Base-by-base conservation (phyloP, 2,113 vertebrate genomes). In the Tetrax tetrax region DNA sequence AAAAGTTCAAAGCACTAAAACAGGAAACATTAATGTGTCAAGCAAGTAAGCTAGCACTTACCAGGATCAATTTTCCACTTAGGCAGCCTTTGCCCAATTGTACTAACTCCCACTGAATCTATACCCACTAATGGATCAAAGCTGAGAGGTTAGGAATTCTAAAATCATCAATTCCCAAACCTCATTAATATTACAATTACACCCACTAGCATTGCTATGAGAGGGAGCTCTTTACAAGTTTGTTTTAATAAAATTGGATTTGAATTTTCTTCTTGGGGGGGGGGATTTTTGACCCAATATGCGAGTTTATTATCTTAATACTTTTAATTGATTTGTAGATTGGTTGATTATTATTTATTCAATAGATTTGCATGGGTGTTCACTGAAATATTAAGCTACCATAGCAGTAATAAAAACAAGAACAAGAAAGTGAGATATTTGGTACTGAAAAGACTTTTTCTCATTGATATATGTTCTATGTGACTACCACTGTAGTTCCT, bases 31-130 rank as follows among this genome's bases (percentile, higher is more conserved):
- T 97, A 97, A 95, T 18, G 74, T 75, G 89, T 95, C 77, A 95
- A 97, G 93, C 74, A 93, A 94, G 96, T 89, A 81, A 91, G 92
- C 15, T 51, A 94, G 94, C 97, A 96, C 97, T 98, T 96, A 95
- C 91, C 35, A 85, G 90, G 97, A 98, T 98, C 98, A 97, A 98
- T 98, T 98, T 98, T 98, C 98, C 96, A 98, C 96, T 98, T 97
- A 98, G 94, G 95, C 80, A 97, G 96, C 93, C 87, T 97, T 97
- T 95, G 95, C 86, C 95, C 97, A 96, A 90, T 96, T 97, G 94
- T 95, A 60, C 95, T 98, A 98, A 97, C 96, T 97, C 91, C 95
- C 87, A 83, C 95, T 93, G 92, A 98, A 97, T 98, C 97, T 95
- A 96, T 98, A 97, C 57, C 89, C 91, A 89, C 92, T 97, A 98